Conservation (phyloP, 2,888 invertebrate species). For the Incurvaria masculella region DNA sequence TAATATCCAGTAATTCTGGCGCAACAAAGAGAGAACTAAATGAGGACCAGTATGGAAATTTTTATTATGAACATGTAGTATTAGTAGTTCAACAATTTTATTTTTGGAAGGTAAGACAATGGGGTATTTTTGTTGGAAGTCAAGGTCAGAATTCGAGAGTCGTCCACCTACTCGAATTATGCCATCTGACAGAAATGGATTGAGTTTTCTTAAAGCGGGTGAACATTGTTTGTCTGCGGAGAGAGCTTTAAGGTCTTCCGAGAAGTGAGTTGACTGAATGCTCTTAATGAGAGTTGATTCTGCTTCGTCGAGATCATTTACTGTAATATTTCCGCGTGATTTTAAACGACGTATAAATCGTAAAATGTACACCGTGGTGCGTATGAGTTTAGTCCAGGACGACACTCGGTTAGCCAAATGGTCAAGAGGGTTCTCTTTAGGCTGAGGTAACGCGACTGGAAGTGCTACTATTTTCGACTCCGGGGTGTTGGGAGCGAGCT, state of each 20-base stretch:
- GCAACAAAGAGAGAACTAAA: neutral
- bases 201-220: constrained; percentile 1
- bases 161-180: constrained; percentile 3
- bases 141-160: neutral
- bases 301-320: neutral
- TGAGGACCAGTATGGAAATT: constrained; percentile 1
- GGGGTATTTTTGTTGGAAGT: neutral
- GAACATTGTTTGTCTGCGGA: neutral
- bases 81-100: neutral
- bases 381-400: neutral
- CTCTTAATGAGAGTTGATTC: neutral
- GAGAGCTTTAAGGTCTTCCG: neutral
- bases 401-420: neutral
- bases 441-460: neutral
- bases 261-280: neutral
- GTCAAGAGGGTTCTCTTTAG: neutral
- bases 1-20: constrained; percentile 1
- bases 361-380: neutral
- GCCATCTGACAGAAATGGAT: constrained; percentile 1
- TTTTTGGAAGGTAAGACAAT: neutral
- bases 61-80: neutral
- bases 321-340: neutral
- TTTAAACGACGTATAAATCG: neutral
- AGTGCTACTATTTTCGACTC: neutral
- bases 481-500: neutral